phyloP scores from a whole-genome alignment of 2,888 invertebrate genomes.

The Phengaris alcon region DNA sequence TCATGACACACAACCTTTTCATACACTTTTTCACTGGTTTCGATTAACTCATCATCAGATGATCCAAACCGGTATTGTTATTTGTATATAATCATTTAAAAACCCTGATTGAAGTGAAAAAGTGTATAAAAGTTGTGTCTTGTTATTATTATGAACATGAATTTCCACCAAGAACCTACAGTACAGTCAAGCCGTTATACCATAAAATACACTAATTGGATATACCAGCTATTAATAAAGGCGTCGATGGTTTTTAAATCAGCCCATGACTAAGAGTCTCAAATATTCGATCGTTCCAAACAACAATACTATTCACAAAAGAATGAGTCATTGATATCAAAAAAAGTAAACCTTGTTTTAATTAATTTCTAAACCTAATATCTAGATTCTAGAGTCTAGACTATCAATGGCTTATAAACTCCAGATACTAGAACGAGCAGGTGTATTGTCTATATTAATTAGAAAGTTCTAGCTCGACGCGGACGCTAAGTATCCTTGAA shows the following conservation, averaged over 20 bases:
- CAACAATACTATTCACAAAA: neutral
- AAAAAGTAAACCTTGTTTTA: neutral
- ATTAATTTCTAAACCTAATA: neutral
- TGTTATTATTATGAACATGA: too few species aligned
- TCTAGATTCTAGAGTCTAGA: neutral
- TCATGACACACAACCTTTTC: too few species aligned
- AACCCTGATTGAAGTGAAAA: too few species aligned
- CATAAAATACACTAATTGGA: too few species aligned
- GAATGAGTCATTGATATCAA: neutral
- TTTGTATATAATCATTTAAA: too few species aligned
- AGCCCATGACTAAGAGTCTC: neutral
- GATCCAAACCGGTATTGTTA: too few species aligned
- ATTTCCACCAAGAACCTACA: too few species aligned
- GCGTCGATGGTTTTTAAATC: neutral
- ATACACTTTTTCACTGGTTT: too few species aligned
- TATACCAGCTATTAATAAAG: neutral
- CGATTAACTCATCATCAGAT: too few species aligned
- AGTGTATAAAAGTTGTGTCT: too few species aligned
- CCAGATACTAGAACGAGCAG: neutral
- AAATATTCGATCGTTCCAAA: neutral
- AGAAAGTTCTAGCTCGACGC: constrained; percentile 12
- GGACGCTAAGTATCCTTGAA: neutral
- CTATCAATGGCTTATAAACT: neutral
- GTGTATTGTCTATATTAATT: constrained; percentile 21
- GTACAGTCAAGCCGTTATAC: too few species aligned